Base-by-base conservation (phyloP, 2,888 invertebrate species). In the Polydrusus cervinus region DNA sequence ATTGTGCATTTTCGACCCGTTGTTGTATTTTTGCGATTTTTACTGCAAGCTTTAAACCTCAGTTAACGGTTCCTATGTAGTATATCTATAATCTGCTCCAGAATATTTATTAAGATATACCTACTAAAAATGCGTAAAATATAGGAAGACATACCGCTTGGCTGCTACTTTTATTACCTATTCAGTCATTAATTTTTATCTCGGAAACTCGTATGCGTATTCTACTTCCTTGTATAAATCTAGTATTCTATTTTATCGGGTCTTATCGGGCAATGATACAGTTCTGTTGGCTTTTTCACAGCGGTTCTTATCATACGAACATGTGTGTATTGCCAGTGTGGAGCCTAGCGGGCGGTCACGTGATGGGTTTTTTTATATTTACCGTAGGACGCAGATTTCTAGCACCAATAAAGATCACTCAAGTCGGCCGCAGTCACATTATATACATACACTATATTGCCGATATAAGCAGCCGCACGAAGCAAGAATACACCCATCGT, bases 331-430 rank as follows among this genome's bases (percentile, higher is more conserved):
- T 65, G 67, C 65, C 73, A 73, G 73, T 61, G 61, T 62, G 68
- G 73, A 73, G 73, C 73, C 73, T 73, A 73, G 73, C 73, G 68
- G 67, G 6, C n/a, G 60, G 57, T 67, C 73, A 73, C 60, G 61
- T 73, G 68, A 68, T 49, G 40, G 40, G 34, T 66, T 73, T 73
- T n/a, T 73, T 67, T 67, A 61, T 68, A 53, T 62, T 66, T 34
- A 66, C 45, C 11, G 16, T 11, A 30, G 68, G 16, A 34, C 16
- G 10, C 8, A n/a, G 45, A 60, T 53, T 16, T 9, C 38, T 49
- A 25, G 73, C 67, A 73, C 73, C 73, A 73, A 65, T 18, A 30
- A 30, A 14, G n/a, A 11, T 20, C 5, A n/a, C n/a, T n/a, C n/a
- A n/a, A n/a, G n/a, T n/a, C n/a, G n/a, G n/a, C n/a, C n/a, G n/a